Percentiles rank a stretch among this genome's conserved stretches.
These are phyloP conservation scores for Listronotus bonariensis DNA, from an alignment of 1,140 invertebrate species.

Conservation along the genomic window DNA sequence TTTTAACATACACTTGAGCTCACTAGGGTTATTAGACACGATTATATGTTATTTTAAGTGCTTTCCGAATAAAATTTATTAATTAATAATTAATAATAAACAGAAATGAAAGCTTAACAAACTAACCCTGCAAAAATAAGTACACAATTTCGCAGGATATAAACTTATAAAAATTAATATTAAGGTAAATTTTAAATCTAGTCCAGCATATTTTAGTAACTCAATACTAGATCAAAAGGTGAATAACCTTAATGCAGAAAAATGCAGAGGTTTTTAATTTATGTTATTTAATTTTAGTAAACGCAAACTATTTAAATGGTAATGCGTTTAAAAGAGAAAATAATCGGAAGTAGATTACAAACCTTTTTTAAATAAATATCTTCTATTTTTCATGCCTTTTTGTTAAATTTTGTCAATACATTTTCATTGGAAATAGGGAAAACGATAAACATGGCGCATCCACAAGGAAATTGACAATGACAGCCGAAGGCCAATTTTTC, in stretches of 20 bases:
- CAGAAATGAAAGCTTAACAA: no score
- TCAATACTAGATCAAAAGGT: conserved; percentile 13
- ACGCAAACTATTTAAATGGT: neutral
- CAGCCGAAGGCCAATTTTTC: neutral
- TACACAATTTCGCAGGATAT: no score
- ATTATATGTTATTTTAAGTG: no score
- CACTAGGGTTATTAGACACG: no score
- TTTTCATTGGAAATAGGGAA: conserved; percentile 10
- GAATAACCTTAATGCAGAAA: conserved; percentile 10
- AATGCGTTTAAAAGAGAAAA: neutral
- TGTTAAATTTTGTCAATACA: neutral
- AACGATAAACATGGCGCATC: conserved; percentile 7
- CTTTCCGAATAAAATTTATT: no score
- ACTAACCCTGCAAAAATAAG: no score
- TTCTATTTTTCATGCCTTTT: conserved; percentile 13
- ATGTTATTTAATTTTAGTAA: neutral
- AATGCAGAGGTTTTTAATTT: conserved; percentile 8
- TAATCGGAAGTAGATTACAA: neutral
- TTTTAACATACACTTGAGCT: no score
- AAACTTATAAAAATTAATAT: neutral
- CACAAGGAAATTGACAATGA: neutral
- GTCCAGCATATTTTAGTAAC: conserved; percentile 3
- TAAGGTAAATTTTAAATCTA: conserved; percentile 3
- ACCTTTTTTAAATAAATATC: conserved; percentile 10
- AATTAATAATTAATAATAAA: no score